A percentile compares a stretch with the other conserved stretches of the same genome.
phyloP scores from a whole-genome alignment of 2,888 invertebrate species.

The Acronicta leporina region DNA sequence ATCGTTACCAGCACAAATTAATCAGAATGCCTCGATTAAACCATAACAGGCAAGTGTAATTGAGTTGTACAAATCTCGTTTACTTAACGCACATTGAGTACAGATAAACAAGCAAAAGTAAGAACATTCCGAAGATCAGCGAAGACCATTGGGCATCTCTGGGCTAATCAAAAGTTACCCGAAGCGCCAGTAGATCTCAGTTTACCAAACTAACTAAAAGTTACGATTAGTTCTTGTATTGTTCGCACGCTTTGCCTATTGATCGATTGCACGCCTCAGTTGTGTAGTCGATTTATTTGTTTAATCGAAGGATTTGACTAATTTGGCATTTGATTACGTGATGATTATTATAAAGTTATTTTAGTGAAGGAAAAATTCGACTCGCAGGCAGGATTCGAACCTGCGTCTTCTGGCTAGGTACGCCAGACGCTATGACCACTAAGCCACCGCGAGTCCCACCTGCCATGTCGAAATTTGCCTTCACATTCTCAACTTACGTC shows the following conservation, averaged over 20 bases:
- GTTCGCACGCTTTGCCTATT: constrained; percentile 58
- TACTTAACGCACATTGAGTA: constrained; percentile 58
- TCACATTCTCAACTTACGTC: too few relatives aligned
- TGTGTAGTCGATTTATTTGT: constrained; percentile 38
- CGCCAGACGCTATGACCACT: too few relatives aligned
- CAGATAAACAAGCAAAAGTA: constrained; percentile 67
- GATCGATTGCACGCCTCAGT: constrained; percentile 44
- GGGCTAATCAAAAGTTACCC: constrained; percentile 73
- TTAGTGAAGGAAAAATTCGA: too few relatives aligned
- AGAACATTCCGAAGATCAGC: constrained; percentile 57
- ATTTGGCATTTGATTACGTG: background rate
- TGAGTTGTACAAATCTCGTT: constrained; percentile 66
- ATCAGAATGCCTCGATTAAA: constrained; percentile 38
- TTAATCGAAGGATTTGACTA: constrained; percentile 28
- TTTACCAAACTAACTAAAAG: constrained; percentile 71
- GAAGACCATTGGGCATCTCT: constrained; percentile 54
- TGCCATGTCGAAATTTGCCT: too few relatives aligned
- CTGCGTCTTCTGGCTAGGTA: too few relatives aligned
- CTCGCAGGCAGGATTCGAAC: too few relatives aligned
- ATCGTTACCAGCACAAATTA: constrained; percentile 16
- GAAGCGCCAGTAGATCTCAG: constrained; percentile 63
- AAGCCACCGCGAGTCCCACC: too few relatives aligned
- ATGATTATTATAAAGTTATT: too few relatives aligned
- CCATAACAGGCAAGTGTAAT: constrained; percentile 63
- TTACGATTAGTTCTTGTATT: constrained; percentile 74